Evolutionary conservation across 2,888 invertebrate genomes (phyloP).

Genomic region (Drosophila flavopinicola): DNA sequence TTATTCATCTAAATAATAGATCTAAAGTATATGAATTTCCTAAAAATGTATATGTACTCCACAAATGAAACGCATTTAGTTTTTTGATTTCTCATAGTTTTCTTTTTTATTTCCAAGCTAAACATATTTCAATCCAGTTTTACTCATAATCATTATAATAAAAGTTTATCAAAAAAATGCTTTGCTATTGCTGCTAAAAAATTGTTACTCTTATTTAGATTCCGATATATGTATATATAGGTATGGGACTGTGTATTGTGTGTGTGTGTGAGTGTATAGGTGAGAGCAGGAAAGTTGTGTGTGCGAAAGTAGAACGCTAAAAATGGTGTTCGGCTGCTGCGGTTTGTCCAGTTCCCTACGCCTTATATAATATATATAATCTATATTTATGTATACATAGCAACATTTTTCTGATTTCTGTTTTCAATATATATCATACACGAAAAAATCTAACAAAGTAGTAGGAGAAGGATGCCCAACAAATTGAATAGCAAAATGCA

Average conservation of each 20-base stretch:
- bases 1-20: too few relatives aligned
- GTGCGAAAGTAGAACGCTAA: conserved; percentile 40
- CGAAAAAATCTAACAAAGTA: conserved; percentile 11
- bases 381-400: conserved; percentile 40
- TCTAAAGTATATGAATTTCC: too few relatives aligned
- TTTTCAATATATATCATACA: conserved; percentile 30
- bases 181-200: conserved; percentile 61
- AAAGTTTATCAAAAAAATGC: conserved; percentile 70
- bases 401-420: conserved; percentile 43
- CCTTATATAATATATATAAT: conserved; percentile 42
- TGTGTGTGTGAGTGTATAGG: conserved; percentile 12
- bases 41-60: too few relatives aligned
- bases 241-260: conserved; percentile 30
- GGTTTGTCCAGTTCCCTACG: conserved; percentile 31
- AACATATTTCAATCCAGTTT: conserved; percentile 65
- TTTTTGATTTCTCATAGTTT: conserved; percentile 47
- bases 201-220: conserved; percentile 52
- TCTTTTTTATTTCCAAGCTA: conserved; percentile 73
- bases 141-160: conserved; percentile 66
- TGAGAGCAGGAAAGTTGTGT: conserved; percentile 19
- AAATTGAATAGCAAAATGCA: conserved; percentile 38
- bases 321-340: conserved; percentile 27
- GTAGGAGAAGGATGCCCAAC: conserved; percentile 20
- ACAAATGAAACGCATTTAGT: conserved; percentile 11
- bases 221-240: conserved; percentile 46